These are phyloP conservation scores for Ditula angustiorana DNA, from an alignment of 2,888 invertebrate species.

Conservation along the genomic window DNA sequence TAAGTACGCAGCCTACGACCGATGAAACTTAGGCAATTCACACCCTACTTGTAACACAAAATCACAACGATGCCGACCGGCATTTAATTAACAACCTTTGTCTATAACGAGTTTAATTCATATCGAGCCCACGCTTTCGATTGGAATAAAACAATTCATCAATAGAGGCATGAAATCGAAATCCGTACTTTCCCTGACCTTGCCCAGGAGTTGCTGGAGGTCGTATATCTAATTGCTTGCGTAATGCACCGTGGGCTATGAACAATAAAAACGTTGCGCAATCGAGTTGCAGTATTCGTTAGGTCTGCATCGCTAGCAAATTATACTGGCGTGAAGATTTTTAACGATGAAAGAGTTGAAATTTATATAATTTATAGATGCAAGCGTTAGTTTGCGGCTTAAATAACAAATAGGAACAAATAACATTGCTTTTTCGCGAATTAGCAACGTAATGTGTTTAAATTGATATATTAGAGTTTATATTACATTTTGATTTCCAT, in stretches of 20 bases:
- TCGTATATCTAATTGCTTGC: conserved; percentile 66
- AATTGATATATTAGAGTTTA: no score
- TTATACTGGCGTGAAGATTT: background rate
- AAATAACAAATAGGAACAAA: no score
- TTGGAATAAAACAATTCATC: conserved; percentile 31
- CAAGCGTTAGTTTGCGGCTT: no score
- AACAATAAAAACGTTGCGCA: conserved; percentile 67
- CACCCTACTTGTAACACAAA: background rate
- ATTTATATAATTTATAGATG: no score
- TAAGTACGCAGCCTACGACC: background rate
- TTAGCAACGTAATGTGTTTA: no score
- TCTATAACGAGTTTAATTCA: conserved; percentile 28
- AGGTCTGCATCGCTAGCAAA: conserved; percentile 36
- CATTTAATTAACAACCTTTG: conserved; percentile 34
- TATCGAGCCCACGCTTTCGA: conserved; percentile 26
- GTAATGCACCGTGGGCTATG: conserved; percentile 55
- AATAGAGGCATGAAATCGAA: conserved; percentile 56
- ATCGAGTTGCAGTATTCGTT: conserved; percentile 48
- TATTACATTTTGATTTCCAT: no score
- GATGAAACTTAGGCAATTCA: background rate
- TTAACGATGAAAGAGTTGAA: no score
- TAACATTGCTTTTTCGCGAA: no score
- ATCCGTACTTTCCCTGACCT: conserved; percentile 69
- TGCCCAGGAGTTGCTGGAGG: conserved; percentile 58
- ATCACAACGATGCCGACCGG: background rate